Conservation (phyloP, 1,140 invertebrate species). For the Sinella curviseta region DNA sequence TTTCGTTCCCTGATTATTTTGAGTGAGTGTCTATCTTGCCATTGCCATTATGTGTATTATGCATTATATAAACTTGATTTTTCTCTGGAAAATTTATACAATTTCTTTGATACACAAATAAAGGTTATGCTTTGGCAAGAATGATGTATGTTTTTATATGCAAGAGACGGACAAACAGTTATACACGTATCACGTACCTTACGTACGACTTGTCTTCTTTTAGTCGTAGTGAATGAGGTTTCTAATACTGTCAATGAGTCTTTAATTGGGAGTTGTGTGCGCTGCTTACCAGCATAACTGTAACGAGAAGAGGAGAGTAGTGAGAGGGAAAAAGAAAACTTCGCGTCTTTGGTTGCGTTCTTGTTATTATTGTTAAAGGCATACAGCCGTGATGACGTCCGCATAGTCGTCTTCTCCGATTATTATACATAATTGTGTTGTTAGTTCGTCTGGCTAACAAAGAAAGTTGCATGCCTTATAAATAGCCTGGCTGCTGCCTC, state of each 20-base stretch:
- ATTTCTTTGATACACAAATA: not conserved
- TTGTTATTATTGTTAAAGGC: not conserved
- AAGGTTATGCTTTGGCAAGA: too few species aligned
- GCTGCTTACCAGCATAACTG: not conserved
- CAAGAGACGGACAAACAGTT: too few species aligned
- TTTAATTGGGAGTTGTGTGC: not conserved
- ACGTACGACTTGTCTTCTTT: too few species aligned
- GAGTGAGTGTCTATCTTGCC: constrained; percentile 11
- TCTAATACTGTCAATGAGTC: not conserved
- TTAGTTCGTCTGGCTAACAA: not conserved
- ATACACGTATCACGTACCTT: too few species aligned
- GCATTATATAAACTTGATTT: not conserved
- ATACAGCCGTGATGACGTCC: not conserved
- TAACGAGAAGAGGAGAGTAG: too few species aligned
- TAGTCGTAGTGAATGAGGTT: not conserved
- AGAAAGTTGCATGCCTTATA: not conserved
- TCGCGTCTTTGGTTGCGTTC: too few species aligned
- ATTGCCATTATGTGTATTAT: constrained; percentile 8
- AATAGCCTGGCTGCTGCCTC: not conserved
- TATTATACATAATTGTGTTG: not conserved
- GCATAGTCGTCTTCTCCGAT: not conserved
- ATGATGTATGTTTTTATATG: too few species aligned
- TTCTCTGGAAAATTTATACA: not conserved
- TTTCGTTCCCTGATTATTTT: constrained; percentile 18
- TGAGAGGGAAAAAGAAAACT: too few species aligned